Percentiles rank a stretch among this genome's conserved stretches.
Conservation (phyloP, 2,888 invertebrate genomes). For the Zygothrica quintamaculata region DNA sequence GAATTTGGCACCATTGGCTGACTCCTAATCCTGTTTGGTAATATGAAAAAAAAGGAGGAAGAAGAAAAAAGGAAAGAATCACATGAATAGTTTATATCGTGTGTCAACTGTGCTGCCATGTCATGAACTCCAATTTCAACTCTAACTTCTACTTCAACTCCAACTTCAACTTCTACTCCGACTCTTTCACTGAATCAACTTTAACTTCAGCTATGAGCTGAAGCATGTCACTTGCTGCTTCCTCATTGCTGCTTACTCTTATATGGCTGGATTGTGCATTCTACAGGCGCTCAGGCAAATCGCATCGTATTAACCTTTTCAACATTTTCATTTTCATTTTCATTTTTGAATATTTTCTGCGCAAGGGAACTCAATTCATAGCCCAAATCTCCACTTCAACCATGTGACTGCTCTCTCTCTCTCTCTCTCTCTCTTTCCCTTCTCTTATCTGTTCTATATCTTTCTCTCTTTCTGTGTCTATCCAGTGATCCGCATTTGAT, state of each 20-base stretch:
- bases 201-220: background rate
- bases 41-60: conserved; percentile 25
- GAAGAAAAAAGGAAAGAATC: conserved; percentile 28
- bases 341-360: conserved; percentile 51
- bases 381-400: background rate
- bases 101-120: conserved; percentile 54
- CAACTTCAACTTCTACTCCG: background rate
- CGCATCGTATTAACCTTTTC: conserved; percentile 75
- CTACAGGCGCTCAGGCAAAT: conserved; percentile 56
- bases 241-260: conserved; percentile 26
- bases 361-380: conserved; percentile 53
- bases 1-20: conserved; percentile 1
- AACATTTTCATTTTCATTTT: conserved; percentile 62
- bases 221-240: background rate
- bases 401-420: conserved; percentile 8
- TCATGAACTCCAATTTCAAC: conserved; percentile 43
- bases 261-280: no score
- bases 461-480: background rate
- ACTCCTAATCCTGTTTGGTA: conserved; percentile 36
- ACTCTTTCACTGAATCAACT: background rate
- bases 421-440: conserved; percentile 11
- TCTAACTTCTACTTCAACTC: conserved; percentile 4
- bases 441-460: background rate
- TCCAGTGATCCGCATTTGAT: conserved; percentile 68
- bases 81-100: conserved; percentile 38